Evolutionary conservation across 1,140 invertebrate species (phyloP).

Genomic region (Trichogramma pretiosum): DNA sequence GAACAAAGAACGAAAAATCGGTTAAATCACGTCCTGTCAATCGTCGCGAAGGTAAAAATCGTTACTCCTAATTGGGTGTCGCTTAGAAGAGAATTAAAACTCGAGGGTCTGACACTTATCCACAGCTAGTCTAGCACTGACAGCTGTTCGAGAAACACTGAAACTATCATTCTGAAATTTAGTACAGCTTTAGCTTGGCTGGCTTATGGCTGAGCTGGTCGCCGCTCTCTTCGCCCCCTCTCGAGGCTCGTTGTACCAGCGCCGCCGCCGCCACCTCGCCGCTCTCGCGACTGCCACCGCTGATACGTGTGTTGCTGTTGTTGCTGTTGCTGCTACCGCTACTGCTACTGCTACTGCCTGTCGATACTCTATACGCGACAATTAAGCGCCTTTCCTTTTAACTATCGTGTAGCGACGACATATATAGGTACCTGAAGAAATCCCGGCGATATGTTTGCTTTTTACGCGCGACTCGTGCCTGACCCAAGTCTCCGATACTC

Average conservation of each 20-base stretch:
- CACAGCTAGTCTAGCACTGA: slow-evolving; percentile 40
- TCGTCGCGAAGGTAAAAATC: too few species aligned
- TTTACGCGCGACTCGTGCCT: slow-evolving; percentile 22
- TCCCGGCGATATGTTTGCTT: too few species aligned
- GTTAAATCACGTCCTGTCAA: too few species aligned
- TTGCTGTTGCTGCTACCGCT: too few species aligned
- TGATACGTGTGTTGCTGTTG: too few species aligned
- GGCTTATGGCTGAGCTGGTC: too few species aligned
- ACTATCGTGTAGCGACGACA: slow-evolving; percentile 34
- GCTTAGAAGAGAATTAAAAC: too few species aligned
- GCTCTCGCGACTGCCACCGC: too few species aligned
- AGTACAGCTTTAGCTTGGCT: slow-evolving; percentile 38
- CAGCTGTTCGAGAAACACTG: slow-evolving; percentile 47
- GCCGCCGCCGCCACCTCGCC: neutral
- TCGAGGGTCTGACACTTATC: slow-evolving; percentile 14
- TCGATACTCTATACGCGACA: slow-evolving; percentile 39
- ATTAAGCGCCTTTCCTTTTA: slow-evolving; percentile 47
- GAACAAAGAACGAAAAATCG: too few species aligned
- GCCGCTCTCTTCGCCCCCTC: slow-evolving; percentile 23
- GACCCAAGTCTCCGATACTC: too few species aligned
- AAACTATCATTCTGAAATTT: slow-evolving; percentile 43
- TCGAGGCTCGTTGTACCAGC: slow-evolving; percentile 9
- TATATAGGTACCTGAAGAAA: too few species aligned
- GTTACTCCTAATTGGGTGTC: too few species aligned
- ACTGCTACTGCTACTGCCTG: neutral